phyloP scores from a whole-genome alignment of 1,140 invertebrate species.

The Drosophila bifasciata region DNA sequence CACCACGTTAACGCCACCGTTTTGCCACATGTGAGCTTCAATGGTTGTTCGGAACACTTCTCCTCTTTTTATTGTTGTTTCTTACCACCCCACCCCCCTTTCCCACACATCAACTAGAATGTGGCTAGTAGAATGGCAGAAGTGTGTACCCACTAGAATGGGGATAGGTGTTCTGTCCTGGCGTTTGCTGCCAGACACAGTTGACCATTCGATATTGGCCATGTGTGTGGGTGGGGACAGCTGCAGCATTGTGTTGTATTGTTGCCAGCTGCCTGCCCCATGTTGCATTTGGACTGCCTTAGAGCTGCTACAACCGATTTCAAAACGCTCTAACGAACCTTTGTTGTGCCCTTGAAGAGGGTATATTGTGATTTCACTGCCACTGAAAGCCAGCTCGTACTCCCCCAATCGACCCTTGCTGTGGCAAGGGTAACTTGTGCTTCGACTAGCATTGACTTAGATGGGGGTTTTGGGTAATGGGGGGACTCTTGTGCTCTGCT shows the following conservation, averaged over 20 bases:
- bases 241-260: conserved; percentile 25
- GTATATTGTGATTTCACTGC: too few relatives aligned
- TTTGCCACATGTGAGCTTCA: conserved; percentile 42
- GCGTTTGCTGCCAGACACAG: conserved; percentile 12
- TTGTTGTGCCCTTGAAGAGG: conserved; percentile 12
- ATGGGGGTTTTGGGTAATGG: neutral
- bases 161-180: conserved; percentile 28
- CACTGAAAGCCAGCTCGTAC: too few relatives aligned
- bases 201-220: conserved; percentile 32
- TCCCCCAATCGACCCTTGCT: too few relatives aligned
- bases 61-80: conserved; percentile 47
- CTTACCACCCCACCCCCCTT: neutral
- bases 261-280: conserved; percentile 10
- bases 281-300: conserved; percentile 16
- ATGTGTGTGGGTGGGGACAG: conserved; percentile 29
- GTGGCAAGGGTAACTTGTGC: too few relatives aligned
- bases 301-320: conserved; percentile 8
- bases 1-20: conserved; percentile 16
- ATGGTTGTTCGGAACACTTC: conserved; percentile 48
- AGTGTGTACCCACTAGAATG: too few relatives aligned
- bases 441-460: neutral
- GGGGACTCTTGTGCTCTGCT: neutral
- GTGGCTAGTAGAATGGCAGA: conserved; percentile 10
- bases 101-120: too few relatives aligned
- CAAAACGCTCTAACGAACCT: conserved; percentile 38